Percentiles rank a stretch among this genome's conserved stretches.
These are phyloP conservation scores for Vannuccia rotundouncinata DNA, from an alignment of 2,888 invertebrate genomes.

Conservation along the genomic window DNA sequence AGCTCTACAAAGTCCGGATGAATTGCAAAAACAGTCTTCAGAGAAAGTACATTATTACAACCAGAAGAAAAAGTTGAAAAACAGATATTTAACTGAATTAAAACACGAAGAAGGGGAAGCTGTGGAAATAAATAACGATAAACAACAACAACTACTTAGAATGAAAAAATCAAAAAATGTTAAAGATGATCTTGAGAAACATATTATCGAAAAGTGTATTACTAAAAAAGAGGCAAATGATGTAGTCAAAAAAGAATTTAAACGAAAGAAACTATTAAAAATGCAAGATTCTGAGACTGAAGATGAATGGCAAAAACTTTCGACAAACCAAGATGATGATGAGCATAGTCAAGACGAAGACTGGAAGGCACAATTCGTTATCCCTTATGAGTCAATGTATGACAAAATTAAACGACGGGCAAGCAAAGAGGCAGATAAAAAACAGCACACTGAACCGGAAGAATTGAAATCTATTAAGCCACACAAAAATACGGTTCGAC, in stretches of 20 bases:
- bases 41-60: neutral
- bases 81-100: neutral
- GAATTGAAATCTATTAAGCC: neutral
- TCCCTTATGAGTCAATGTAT: slow-evolving; percentile 32
- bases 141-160: neutral
- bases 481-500: neutral
- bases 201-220: too few species aligned
- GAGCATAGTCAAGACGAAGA: neutral
- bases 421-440: neutral
- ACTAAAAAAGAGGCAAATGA: too few species aligned
- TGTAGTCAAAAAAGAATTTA: neutral
- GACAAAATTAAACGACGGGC: slow-evolving; percentile 35
- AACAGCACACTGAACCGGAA: neutral
- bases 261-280: neutral
- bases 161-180: neutral
- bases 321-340: neutral
- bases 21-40: neutral
- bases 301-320: neutral
- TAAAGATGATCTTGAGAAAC: neutral
- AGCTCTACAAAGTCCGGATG: neutral
- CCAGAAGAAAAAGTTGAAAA: neutral
- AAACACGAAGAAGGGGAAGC: neutral
- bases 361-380: neutral
- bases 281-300: neutral
- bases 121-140: neutral